These are phyloP conservation scores for Notothenia rossii DNA, from an alignment of 2,113 vertebrate genomes.

Conservation along the genomic window DNA sequence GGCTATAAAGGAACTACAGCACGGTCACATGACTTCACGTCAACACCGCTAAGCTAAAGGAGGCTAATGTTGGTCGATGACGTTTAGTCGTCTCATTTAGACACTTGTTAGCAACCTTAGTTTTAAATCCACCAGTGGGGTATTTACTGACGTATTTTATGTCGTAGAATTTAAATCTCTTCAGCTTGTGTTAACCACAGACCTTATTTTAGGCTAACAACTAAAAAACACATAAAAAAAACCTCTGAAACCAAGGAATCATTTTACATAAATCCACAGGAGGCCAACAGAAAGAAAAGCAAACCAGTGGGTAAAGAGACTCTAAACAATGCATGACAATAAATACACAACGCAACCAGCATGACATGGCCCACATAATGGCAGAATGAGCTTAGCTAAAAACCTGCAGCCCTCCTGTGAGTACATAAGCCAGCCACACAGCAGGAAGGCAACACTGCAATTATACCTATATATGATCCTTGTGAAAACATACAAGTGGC, in stretches of 20 bases:
- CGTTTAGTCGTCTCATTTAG: too few relatives aligned
- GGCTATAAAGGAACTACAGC: too few relatives aligned
- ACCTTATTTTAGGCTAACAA: too few relatives aligned
- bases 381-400: conserved; percentile 12
- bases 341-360: not conserved
- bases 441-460: conserved; percentile 69
- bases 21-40: too few relatives aligned
- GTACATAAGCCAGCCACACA: conserved; percentile 35
- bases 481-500: conserved; percentile 60
- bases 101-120: too few relatives aligned
- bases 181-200: not conserved
- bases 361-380: not conserved
- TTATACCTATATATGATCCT: conserved; percentile 64
- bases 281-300: conserved; percentile 5
- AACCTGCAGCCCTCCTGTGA: conserved; percentile 50
- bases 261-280: conserved; percentile 28
- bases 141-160: too few relatives aligned
- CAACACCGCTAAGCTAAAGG: too few relatives aligned
- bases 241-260: too few relatives aligned
- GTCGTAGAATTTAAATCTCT: too few relatives aligned
- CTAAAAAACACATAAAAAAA: too few relatives aligned
- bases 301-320: conserved; percentile 21
- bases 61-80: too few relatives aligned
- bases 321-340: not conserved
- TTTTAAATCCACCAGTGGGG: too few relatives aligned